Percentiles rank a stretch among this genome's conserved stretches.
Evolutionary conservation across 2,797 vertebrate genomes (phyloP).

Genomic region (Oceanodroma leucorhoa): DNA sequence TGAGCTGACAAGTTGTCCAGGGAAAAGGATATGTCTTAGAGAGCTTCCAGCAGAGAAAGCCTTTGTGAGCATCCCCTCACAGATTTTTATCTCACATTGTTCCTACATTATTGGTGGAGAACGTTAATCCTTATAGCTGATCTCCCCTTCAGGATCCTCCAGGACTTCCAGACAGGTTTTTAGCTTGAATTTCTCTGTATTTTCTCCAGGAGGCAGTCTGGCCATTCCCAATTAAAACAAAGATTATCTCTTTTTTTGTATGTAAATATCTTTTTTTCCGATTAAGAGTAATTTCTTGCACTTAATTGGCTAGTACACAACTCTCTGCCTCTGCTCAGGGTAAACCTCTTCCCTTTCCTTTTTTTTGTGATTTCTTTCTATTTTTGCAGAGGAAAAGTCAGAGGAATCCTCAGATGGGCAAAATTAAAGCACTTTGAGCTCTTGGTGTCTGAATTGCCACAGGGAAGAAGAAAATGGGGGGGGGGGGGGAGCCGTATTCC

Average conservation of each 20-base stretch:
- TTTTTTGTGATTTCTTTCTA: background rate
- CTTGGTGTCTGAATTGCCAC: background rate
- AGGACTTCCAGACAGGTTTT: background rate
- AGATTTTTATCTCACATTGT: background rate
- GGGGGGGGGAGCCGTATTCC: background rate
- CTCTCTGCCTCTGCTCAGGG: background rate
- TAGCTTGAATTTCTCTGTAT: background rate
- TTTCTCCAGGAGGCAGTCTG: background rate
- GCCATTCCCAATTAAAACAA: background rate
- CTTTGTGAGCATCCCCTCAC: background rate
- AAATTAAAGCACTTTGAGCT: background rate
- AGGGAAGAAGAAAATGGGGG: background rate
- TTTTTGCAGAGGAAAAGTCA: background rate
- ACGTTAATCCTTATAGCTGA: background rate
- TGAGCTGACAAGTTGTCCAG: background rate
- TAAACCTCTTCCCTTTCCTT: background rate
- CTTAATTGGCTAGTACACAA: background rate
- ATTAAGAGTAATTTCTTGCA: background rate
- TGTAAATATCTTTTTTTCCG: background rate
- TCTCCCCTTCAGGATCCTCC: background rate
- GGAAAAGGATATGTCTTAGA: background rate
- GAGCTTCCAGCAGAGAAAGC: background rate
- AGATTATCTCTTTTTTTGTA: background rate
- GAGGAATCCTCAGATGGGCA: background rate
- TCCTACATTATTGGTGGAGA: background rate